Base-by-base conservation (phyloP, 2,888 invertebrate species). In the Podabrus alpinus region DNA sequence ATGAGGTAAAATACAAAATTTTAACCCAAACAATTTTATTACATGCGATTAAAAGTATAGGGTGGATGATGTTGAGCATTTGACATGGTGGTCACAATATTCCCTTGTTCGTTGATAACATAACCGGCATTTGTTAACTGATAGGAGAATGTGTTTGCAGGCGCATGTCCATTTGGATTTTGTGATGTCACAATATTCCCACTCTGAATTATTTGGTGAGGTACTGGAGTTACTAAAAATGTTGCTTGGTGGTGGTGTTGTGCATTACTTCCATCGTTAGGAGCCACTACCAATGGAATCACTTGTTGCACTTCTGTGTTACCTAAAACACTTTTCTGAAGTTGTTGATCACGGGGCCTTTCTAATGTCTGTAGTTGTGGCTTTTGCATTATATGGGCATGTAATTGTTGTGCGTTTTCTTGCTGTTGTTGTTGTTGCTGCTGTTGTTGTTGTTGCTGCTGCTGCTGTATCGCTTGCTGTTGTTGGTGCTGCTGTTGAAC, bases 171-270 rank as follows among this genome's bases (percentile, higher is more conserved):
- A 73, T 82, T 82, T 19, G 84, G 78, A 79, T 85, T 86, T 79
- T 87, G 86, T 15, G 85, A 81, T 15, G 84, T 82, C 29, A 86
- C 86, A 68, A 87, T 83, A 79, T 86, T 87, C 60, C 85, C 85
- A 80, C 86, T 87, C 17, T 87, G 91, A 80, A 92, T 89, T 85
- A 92, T 88, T 86, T 92, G 92, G 17, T 92, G 92, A 19, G 91
- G 91, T 24, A 92, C 91, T 1, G 92, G 92, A 1, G 92, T 91
- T 9, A 92, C 92, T 76, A 92, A 88, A 84, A 91, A 92, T 0
- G 92, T 90, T 0, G 92, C 90, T 82, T 91, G 92, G 66, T 91
- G 91, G 79, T 91, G 81, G 76, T 87, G 86, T 17, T 82, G 78
- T 5, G 80, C 77, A 9, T 80, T 80, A 70, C 83, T 82, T 76